Percentiles rank a stretch among this genome's conserved stretches.
Conservation (phyloP, 2,888 invertebrate species). For the Rhingia rostrata region DNA sequence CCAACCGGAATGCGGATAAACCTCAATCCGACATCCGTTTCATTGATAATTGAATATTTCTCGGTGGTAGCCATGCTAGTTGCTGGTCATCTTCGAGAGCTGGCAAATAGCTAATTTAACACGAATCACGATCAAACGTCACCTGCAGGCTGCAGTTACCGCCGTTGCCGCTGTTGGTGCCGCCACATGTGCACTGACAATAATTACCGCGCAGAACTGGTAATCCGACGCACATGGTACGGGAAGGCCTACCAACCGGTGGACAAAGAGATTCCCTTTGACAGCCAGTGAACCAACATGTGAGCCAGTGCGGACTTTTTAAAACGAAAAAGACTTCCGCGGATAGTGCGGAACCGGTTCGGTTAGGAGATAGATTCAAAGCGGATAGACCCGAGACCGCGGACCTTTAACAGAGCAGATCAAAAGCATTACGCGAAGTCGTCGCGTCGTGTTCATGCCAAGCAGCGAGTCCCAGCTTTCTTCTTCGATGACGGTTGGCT, state of each 20-base stretch:
- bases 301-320: conserved; percentile 49
- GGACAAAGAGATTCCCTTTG: conserved; percentile 61
- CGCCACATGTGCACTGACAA: conserved; percentile 39
- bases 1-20: conserved; percentile 67
- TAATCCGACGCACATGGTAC: conserved; percentile 39
- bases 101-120: conserved; percentile 50
- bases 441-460: conserved; percentile 29
- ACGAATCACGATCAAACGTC: conserved; percentile 53
- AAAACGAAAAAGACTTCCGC: conserved; percentile 59
- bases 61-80: background rate
- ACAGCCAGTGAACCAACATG: conserved; percentile 44
- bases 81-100: background rate
- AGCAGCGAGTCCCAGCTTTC: conserved; percentile 34
- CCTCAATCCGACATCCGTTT: conserved; percentile 60
- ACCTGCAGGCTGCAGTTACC: conserved; percentile 37
- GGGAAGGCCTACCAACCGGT: conserved; percentile 11
- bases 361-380: conserved; percentile 33
- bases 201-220: conserved; percentile 50
- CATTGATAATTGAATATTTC: conserved; percentile 65
- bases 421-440: conserved; percentile 59
- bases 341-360: conserved; percentile 26
- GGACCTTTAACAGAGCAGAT: conserved; percentile 60
- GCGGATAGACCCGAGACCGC: conserved; percentile 1
- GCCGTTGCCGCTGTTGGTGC: conserved; percentile 2
- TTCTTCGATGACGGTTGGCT: conserved; percentile 49